These are phyloP conservation scores for Agonum fuliginosum DNA, from an alignment of 2,888 invertebrate species.

Conservation along the genomic window DNA sequence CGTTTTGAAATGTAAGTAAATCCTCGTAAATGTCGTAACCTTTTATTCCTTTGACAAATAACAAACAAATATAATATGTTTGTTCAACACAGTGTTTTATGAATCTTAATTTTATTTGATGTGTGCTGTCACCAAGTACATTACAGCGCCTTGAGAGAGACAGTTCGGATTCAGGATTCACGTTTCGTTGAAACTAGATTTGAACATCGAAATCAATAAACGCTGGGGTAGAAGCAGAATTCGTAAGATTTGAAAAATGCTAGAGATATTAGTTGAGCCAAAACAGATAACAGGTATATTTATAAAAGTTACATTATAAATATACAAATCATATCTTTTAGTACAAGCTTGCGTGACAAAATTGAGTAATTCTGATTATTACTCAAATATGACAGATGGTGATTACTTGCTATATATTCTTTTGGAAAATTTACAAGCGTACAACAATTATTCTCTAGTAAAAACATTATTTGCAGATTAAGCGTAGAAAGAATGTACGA, in stretches of 20 bases:
- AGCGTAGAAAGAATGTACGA: slow-evolving; percentile 10
- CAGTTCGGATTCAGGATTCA: not conserved
- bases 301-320: slow-evolving; percentile 1
- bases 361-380: slow-evolving; percentile 27
- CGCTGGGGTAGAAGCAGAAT: not conserved
- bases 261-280: slow-evolving; percentile 15
- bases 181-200: not conserved
- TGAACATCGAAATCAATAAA: slow-evolving; percentile 11
- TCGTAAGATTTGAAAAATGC: slow-evolving; percentile 2
- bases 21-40: not conserved
- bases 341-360: slow-evolving; percentile 24
- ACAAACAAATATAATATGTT: not conserved
- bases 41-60: not conserved
- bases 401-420: slow-evolving; percentile 27
- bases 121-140: not conserved
- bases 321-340: slow-evolving; percentile 22
- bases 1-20: not conserved
- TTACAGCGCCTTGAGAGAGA: not conserved
- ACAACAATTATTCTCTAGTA: slow-evolving; percentile 15
- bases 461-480: slow-evolving; percentile 27
- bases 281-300: slow-evolving; percentile 17
- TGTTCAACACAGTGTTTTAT: not conserved
- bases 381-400: slow-evolving; percentile 38
- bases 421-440: not conserved
- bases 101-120: slow-evolving; percentile 19